phyloP scores from a whole-genome alignment of 1,140 invertebrate genomes.

The Pseudobourletiella spinata region DNA sequence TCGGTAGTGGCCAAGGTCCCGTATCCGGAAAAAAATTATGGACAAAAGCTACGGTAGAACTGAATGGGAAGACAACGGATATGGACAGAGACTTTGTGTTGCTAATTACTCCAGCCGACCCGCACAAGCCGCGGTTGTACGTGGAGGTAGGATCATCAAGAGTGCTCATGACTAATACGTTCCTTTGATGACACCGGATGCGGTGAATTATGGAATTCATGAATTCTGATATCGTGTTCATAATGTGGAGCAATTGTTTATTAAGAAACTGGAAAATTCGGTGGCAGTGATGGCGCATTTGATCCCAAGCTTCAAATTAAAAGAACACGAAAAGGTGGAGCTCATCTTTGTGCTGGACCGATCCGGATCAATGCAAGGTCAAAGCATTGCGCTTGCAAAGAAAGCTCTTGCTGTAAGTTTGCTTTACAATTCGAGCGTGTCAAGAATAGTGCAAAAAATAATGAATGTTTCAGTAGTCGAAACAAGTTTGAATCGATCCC shows the following conservation, averaged over 20 bases:
- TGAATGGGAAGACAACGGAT: slow-evolving; percentile 28
- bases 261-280: slow-evolving; percentile 18
- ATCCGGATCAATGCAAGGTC: slow-evolving; percentile 40
- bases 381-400: slow-evolving; percentile 38
- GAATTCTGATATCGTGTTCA: no score
- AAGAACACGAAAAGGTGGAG: slow-evolving; percentile 37
- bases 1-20: slow-evolving; percentile 10
- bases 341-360: slow-evolving; percentile 39
- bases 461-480: no score
- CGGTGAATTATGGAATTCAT: neutral
- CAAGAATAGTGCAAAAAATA: no score
- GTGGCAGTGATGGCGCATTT: slow-evolving; percentile 34
- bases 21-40: slow-evolving; percentile 13
- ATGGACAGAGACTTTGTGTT: slow-evolving; percentile 37
- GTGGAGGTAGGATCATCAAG: slow-evolving; percentile 25
- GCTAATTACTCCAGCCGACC: slow-evolving; percentile 25
- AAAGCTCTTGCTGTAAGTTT: slow-evolving; percentile 36
- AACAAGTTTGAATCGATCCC: no score
- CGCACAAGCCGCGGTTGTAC: slow-evolving; percentile 29
- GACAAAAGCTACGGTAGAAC: slow-evolving; percentile 19
- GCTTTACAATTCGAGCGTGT: no score
- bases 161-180: no score
- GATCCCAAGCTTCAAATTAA: slow-evolving; percentile 35
- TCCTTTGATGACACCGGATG: neutral
- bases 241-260: no score